Conservation (phyloP, 2,888 invertebrate genomes). For the Leptinotarsa juncta region DNA sequence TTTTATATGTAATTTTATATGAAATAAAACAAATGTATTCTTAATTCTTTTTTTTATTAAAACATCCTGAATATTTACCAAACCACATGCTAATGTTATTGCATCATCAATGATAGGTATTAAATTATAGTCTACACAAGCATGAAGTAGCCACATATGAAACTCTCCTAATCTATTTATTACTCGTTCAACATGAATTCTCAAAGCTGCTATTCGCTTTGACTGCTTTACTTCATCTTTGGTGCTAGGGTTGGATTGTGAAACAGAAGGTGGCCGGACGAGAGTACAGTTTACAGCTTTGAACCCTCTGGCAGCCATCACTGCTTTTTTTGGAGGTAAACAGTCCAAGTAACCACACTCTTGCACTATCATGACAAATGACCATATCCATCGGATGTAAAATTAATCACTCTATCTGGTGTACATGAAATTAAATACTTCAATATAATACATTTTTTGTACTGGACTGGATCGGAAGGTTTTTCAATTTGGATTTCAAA, state of each 20-base stretch:
- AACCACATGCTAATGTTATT: too few species aligned
- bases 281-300: conserved; percentile 3
- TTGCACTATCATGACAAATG: conserved; percentile 21
- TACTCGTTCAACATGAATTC: not conserved
- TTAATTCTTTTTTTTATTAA: too few species aligned
- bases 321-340: not conserved
- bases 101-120: too few species aligned
- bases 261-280: conserved; percentile 26
- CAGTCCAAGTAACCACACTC: conserved; percentile 18
- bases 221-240: not conserved
- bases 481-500: conserved; percentile 41
- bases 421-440: conserved; percentile 32
- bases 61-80: too few species aligned
- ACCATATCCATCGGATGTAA: conserved; percentile 27
- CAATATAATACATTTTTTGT: conserved; percentile 27
- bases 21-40: too few species aligned
- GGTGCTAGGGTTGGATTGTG: not conserved
- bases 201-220: not conserved
- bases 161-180: not conserved
- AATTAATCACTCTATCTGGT: conserved; percentile 31
- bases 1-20: too few species aligned
- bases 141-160: too few species aligned
- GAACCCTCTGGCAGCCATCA: conserved; percentile 34
- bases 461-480: conserved; percentile 34
- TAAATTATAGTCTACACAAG: too few species aligned